These are phyloP conservation scores for Meloe dianella DNA, from an alignment of 2,888 invertebrate genomes.

Conservation along the genomic window DNA sequence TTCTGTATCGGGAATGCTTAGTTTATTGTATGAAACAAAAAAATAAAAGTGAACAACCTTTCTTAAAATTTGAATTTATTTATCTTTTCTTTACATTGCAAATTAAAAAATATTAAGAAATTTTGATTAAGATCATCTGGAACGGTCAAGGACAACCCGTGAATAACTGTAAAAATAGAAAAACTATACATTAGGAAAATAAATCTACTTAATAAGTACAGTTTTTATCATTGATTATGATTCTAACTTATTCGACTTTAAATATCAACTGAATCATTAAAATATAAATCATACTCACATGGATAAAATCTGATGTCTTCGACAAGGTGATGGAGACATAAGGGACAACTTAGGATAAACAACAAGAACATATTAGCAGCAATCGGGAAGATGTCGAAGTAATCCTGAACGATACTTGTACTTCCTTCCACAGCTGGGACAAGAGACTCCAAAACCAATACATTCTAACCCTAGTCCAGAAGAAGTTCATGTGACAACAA, in stretches of 20 bases:
- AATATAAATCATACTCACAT: background rate
- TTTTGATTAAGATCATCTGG: background rate
- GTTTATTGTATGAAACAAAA: background rate
- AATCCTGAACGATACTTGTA: conserved; percentile 58
- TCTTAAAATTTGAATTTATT: background rate
- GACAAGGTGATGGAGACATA: conserved; percentile 15
- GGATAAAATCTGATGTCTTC: background rate
- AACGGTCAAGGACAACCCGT: background rate
- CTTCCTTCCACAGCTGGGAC: conserved; percentile 56
- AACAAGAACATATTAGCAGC: conserved; percentile 41
- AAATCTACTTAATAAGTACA: background rate
- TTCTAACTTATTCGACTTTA: background rate
- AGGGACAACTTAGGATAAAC: conserved; percentile 10
- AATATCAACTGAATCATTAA: background rate
- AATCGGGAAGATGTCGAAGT: conserved; percentile 55
- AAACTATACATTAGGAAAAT: background rate
- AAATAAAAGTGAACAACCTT: conserved; percentile 1
- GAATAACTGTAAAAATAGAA: background rate
- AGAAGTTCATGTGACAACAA: conserved; percentile 14
- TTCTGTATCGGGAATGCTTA: background rate
- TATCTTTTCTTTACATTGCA: background rate
- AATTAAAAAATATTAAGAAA: background rate
- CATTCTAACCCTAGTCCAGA: conserved; percentile 2
- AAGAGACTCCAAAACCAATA: conserved; percentile 45
- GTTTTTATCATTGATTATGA: background rate